Base-by-base conservation (phyloP, 2,888 invertebrate genomes). In the Euclidia mi region DNA sequence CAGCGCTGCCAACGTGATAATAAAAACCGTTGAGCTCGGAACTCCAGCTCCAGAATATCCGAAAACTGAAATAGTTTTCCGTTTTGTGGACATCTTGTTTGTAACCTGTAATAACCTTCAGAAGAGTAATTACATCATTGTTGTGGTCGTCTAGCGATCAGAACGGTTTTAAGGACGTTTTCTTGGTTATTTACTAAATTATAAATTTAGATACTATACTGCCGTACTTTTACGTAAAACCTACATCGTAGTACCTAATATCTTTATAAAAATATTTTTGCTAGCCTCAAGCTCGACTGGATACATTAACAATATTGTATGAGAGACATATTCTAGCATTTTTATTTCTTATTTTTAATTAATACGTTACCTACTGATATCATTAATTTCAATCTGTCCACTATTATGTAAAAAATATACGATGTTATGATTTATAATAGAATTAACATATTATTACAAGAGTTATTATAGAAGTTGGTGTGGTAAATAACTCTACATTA, bases 1-100 rank as follows among this genome's bases (percentile, higher is more conserved):
- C 81, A 78, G 41, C 66, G 57, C 45, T 75, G 77, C 78, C 81
- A 79, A 77, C 64, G 62, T 64, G 56, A 70, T 64, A 73, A 65
- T 72, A 58, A 63, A 64, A 68, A 61, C 49, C 44, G 55, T 62
- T 58, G 34, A 52, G 43, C 51, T 49, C 48, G 46, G 61, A 62
- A 55, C 38, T 31, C 18, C 44, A 49, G 45, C 28, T 55, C 38
- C 40, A 50, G 40, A 56, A 51, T 50, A 38, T 44, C 11, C 7
- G 4, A 43, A 35, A n/a, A 43, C 15, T 40, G 40, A 18, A 18
- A 20, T 25, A 25, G 6, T 25, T 40, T 40, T 11, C 11, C 37
- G 15, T 17, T 18, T 15, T 37, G 15, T 2, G 35, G 7, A 37
- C 18, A 37, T 15, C n/a, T n/a, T n/a, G n/a, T 7, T 6, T 25